A percentile compares a stretch with the other conserved stretches of the same genome.
Evolutionary conservation across 1,140 invertebrate genomes (phyloP).

Genomic region (Drosophila busckii): DNA sequence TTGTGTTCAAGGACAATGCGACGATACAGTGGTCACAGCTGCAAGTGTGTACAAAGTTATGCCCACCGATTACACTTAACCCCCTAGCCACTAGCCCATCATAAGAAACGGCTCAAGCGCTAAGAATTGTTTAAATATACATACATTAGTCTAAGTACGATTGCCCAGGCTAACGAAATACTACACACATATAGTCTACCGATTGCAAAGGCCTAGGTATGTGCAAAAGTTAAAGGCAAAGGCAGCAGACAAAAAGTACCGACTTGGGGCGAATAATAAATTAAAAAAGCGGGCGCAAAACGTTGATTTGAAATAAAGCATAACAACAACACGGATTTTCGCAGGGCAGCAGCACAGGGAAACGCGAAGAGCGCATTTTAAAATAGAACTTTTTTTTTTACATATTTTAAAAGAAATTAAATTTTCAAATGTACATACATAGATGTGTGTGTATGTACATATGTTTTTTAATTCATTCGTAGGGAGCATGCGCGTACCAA

Average conservation of each 20-base stretch:
- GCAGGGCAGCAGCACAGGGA: slow-evolving; percentile 2
- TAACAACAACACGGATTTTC: neutral
- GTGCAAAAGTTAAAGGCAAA: no score
- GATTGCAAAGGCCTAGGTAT: no score
- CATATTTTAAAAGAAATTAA: slow-evolving; percentile 53
- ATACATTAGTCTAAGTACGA: no score
- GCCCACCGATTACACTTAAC: neutral
- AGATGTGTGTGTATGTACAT: slow-evolving; percentile 25
- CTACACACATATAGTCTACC: neutral
- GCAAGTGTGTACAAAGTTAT: slow-evolving; percentile 27
- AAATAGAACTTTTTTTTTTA: slow-evolving; percentile 45
- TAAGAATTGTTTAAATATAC: no score
- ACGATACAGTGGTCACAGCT: slow-evolving; percentile 36
- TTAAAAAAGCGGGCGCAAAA: slow-evolving; percentile 35
- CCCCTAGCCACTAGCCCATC: neutral
- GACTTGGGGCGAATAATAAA: no score
- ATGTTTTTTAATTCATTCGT: slow-evolving; percentile 44
- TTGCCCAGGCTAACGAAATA: slow-evolving; percentile 25
- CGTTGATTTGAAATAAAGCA: slow-evolving; percentile 20
- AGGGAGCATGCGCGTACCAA: slow-evolving; percentile 64
- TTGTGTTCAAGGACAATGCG: slow-evolving; percentile 67
- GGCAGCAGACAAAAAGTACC: slow-evolving; percentile 7
- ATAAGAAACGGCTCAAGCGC: no score
- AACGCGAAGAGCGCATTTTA: slow-evolving; percentile 34
- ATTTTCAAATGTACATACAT: slow-evolving; percentile 39